Base-by-base conservation (phyloP, 1,140 invertebrate genomes). In the Ditylenchus dipsaci region DNA sequence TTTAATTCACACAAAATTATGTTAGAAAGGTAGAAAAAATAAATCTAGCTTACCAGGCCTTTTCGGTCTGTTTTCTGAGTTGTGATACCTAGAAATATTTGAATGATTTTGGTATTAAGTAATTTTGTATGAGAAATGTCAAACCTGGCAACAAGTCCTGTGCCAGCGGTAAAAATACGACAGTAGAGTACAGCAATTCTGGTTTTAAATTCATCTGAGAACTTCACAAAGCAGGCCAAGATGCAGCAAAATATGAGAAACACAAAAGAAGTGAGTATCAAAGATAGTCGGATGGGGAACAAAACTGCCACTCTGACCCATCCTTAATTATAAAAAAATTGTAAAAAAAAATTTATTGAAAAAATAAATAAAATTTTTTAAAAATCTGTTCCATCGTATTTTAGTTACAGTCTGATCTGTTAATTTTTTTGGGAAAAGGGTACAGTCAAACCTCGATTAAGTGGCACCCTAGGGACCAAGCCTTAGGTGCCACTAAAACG, bases 171-270 rank as follows among this genome's bases (percentile, higher is more conserved):
- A 26, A 69, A 76, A 15, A 76, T 45, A 23, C 76, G 68, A 21
- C 76, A 78, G 42, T 78, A 76, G 65, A 60, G 63, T 21, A 78
- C 72, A 8, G 69, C 73, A 43, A 74, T 67, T 23, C 42, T 42
- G 23, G 76, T 78, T 30, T 77, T 78, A 21, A 29, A n/a, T n/a
- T 45, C 30, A 11, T 27, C 38, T 7, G 75, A 76, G 45, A 76
- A 75, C 8, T 53, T 3, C 9, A 61, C 19, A 33, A 68, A 53
- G 23, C 53, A 53, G 19, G 70, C 60, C 13, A 72, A 23, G 15
- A 74, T 33, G 60, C 75, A 79, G 33, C 69, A 75, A 49, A 69
- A 38, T 19, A 56, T 43, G 13, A 78, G 47, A 60, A 65, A 75
- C 21, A 64, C 38, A 27, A 76, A 76, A 15, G 75, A 76, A 19